These are phyloP conservation scores for Allygus modestus DNA, from an alignment of 2,888 invertebrate genomes.

Conservation along the genomic window DNA sequence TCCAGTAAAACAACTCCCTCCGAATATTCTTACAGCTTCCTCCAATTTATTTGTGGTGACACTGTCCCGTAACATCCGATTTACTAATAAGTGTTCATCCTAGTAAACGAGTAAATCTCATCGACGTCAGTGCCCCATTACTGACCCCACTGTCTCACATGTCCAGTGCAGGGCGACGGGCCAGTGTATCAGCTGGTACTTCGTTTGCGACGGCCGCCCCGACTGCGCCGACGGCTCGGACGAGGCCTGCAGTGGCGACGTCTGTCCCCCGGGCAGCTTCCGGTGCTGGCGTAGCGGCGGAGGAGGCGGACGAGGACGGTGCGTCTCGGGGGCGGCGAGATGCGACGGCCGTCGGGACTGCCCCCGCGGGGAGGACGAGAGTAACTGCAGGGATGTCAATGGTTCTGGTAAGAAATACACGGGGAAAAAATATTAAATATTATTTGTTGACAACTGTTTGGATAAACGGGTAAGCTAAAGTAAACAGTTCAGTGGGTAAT, in stretches of 20 bases:
- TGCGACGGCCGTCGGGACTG: slow-evolving; percentile 85
- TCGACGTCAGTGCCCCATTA: too few relatives aligned
- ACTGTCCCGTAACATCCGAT: too few relatives aligned
- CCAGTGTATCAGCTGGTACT: slow-evolving; percentile 94
- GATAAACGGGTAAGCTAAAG: too few relatives aligned
- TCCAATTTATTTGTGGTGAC: too few relatives aligned
- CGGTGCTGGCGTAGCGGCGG: slow-evolving; percentile 76
- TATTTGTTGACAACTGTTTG: too few relatives aligned
- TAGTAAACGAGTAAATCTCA: too few relatives aligned
- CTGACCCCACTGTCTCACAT: too few relatives aligned
- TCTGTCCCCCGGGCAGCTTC: slow-evolving; percentile 73
- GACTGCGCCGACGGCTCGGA: slow-evolving; percentile 94
- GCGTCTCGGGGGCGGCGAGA: slow-evolving; percentile 85
- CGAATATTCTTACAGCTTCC: too few relatives aligned
- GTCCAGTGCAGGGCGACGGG: slow-evolving; percentile 93
- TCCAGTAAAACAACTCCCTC: too few relatives aligned
- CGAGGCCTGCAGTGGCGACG: slow-evolving; percentile 82
- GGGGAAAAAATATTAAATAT: too few relatives aligned
- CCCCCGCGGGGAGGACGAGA: slow-evolving; percentile 73
- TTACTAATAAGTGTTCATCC: too few relatives aligned
- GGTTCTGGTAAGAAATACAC: slow-evolving; percentile 75
- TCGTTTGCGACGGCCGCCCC: slow-evolving; percentile 91
- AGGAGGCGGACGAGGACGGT: slow-evolving; percentile 76
- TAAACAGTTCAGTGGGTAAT: too few relatives aligned
- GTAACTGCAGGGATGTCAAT: slow-evolving; percentile 73